Evolutionary conservation across 2,113 vertebrate genomes (phyloP).

Genomic region (Sakesphorus luctuosus): DNA sequence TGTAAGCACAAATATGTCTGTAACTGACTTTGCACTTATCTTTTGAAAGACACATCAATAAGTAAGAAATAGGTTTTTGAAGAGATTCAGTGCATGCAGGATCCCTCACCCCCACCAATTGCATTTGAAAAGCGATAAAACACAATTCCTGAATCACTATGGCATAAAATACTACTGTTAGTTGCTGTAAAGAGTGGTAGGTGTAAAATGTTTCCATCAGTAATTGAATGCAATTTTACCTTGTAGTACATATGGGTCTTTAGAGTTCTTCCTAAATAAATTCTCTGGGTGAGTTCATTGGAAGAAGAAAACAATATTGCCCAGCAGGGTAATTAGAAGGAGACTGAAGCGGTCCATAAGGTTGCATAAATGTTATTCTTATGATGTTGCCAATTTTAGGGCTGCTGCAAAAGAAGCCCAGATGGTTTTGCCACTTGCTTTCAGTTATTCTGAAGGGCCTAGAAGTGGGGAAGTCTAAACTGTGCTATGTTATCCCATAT

Average conservation of each 20-base stretch:
- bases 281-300: background rate
- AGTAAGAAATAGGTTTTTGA: background rate
- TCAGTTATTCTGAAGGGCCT: background rate
- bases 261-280: background rate
- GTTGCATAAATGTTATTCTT: constrained; percentile 1
- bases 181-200: background rate
- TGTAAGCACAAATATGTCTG: background rate
- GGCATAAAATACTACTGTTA: background rate
- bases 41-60: background rate
- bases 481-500: no score
- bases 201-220: background rate
- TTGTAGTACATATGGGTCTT: background rate
- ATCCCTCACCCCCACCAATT: background rate
- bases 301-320: background rate
- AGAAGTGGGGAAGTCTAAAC: background rate
- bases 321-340: background rate
- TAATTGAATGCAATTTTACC: constrained; percentile 1
- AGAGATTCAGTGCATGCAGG: background rate
- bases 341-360: background rate
- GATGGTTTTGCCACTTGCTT: background rate
- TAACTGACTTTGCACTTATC: background rate
- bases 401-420: background rate
- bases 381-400: background rate
- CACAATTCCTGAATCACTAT: background rate
- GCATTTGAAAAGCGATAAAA: background rate